Conservation (phyloP, 2,113 vertebrate genomes). For the Chrysemys picta region DNA sequence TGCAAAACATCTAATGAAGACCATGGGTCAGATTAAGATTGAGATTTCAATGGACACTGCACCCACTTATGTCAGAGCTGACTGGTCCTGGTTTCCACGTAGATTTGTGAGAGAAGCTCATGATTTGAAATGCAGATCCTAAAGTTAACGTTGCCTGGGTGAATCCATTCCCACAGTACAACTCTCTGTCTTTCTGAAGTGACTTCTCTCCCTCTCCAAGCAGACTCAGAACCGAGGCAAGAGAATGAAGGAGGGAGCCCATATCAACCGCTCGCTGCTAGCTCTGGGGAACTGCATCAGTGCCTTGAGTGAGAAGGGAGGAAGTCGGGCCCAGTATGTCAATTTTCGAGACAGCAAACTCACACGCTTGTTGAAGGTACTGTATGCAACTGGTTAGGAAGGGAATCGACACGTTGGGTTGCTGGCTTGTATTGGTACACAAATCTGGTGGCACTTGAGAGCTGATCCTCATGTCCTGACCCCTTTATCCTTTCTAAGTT, state of each 20-base stretch:
- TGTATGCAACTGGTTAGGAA: rapidly evolving
- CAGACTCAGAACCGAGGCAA: conserved; percentile 76
- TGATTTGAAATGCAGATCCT: neutral
- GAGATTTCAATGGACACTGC: neutral
- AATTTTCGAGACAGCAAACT: conserved; percentile 75
- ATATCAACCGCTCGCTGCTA: conserved; percentile 67
- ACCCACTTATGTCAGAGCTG: neutral
- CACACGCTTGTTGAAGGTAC: conserved; percentile 75
- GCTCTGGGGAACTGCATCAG: conserved; percentile 77
- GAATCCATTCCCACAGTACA: rapidly evolving
- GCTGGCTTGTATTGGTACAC: rapidly evolving
- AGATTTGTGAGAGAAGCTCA: neutral
- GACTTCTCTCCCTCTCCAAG: rapidly evolving
- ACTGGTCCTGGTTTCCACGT: neutral
- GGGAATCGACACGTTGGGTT: rapidly evolving
- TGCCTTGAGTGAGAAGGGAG: conserved; percentile 55
- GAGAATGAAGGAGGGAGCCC: conserved; percentile 76
- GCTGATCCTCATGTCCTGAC: neutral
- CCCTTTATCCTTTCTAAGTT: neutral
- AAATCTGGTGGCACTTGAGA: neutral
- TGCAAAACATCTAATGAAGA: neutral
- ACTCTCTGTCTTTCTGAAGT: rapidly evolving
- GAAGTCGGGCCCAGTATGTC: conserved; percentile 57
- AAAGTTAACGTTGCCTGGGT: rapidly evolving
- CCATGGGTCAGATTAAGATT: neutral